phyloP scores from a whole-genome alignment of 2,797 vertebrate species.

The Pelobates cultripes region DNA sequence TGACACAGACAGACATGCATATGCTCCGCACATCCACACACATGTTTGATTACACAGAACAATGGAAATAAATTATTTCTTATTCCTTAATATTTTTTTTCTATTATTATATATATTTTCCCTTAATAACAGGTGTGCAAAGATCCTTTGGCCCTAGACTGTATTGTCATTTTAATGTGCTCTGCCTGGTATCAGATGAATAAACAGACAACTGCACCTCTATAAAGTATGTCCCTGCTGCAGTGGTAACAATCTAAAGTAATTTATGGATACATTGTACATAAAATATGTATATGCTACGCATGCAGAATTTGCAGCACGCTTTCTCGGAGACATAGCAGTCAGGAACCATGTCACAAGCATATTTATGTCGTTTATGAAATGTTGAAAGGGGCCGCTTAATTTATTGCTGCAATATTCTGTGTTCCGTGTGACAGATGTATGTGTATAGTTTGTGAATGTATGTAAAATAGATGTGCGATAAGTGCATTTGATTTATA shows the following conservation, averaged over 20 bases:
- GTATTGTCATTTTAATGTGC: not conserved
- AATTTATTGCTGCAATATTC: conserved; percentile 48
- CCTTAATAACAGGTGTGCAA: too few species aligned
- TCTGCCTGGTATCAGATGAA: not conserved
- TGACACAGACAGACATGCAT: too few species aligned
- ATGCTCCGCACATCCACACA: too few species aligned
- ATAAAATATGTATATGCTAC: conserved; percentile 17
- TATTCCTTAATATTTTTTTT: too few species aligned
- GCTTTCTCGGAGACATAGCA: not conserved
- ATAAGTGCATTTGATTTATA: conserved; percentile 51
- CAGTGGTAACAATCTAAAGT: conserved; percentile 6
- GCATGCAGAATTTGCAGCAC: not conserved
- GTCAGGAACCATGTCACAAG: not conserved
- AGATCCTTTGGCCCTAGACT: too few species aligned
- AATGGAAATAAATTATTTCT: too few species aligned
- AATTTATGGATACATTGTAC: conserved; percentile 19
- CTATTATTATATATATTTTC: too few species aligned
- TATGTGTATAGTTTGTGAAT: conserved; percentile 30
- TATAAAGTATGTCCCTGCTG: not conserved
- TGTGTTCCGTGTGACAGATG: conserved; percentile 36
- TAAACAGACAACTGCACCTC: not conserved
- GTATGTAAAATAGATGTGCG: conserved; percentile 36
- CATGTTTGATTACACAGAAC: too few species aligned
- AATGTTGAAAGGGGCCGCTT: not conserved
- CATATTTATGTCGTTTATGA: conserved; percentile 39